Base-by-base conservation (phyloP, 2,888 invertebrate genomes). In the Sinelater perroti region DNA sequence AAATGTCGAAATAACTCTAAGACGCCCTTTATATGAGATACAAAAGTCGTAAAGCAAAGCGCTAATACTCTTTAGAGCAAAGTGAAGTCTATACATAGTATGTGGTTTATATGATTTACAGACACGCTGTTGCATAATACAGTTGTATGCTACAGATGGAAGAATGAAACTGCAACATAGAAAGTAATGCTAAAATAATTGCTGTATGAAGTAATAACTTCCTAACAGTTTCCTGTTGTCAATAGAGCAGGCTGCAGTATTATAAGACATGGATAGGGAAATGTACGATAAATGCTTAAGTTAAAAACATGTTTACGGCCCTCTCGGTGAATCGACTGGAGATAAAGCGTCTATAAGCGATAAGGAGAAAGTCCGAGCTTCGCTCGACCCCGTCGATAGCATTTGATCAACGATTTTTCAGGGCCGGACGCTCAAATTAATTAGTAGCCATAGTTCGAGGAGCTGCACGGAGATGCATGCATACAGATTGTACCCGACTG, bases 401-500 rank as follows among this genome's bases (percentile, higher is more conserved):
- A 36, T 36, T 45, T 51, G 50, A 51, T 44, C 56, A 45, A 51
- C 8, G 10, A 40, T 44, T 50, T 52, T 57, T 57, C 52, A 31
- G 42, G 47, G 45, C 20, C 31, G 28, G 46, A 33, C 28, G 45
- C 36, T 46, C 44, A 57, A 57, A 57, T 57, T 57, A 57, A 57
- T 57, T 57, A 57, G 57, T 52, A 57, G 51, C 51, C 31, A 49
- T 40, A 38, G 51, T 38, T 36, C 44, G 45, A 50, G 38, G 18
- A 26, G 46, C 40, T 28, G 24, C 51, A 40, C 28, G 16, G 40
- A 57, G 57, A 57, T 57, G 57, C 57, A 57, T 57, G 57, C 57
- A 51, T 52, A 46, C 45, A 57, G 57, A 57, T 57, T 57, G 30
- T 40, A 52, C 31, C 14, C 57, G 52, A 57, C 51, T 57, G 46